Evolutionary conservation across 2,797 vertebrate species (phyloP), one percentile per base, ranked within the genome.

Genomic region (Eulemur coronatus): DNA sequence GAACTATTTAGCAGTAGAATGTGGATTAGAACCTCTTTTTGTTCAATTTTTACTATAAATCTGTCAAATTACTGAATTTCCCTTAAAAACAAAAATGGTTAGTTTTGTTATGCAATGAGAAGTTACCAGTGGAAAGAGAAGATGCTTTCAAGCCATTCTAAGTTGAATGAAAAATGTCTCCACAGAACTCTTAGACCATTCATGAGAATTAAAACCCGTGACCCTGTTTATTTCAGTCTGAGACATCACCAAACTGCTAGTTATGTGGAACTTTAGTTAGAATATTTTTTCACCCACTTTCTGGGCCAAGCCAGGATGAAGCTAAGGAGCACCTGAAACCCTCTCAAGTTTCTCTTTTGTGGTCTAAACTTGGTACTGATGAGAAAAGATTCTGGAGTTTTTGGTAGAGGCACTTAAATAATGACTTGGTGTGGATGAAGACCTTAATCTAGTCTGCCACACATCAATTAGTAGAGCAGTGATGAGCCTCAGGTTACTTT

Each of bases 101-200:
- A 72, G 12, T 76, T 69, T 80, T 67, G 8, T 70, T 81, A 63
- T 61, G n/a, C n/a, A 90, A 76, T 76, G 38, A 46, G 24, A 93
- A 82, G 46, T n/a, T 48, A 55, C 28, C 38, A 26, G 35, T 41
- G 17, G n/a, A 84, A 65, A 80, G 35, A 81, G 13, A 52, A 73
- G 65, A 50, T 48, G 57, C 14, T n/a, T 75, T 52, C 67, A 43
- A 89, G 4, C 13, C 2, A 59, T 52, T 93, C 20, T 59, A 91
- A 63, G 79, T 48, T 69, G 55, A 84, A 48, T 7, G 57, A 72
- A 96, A 85, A 48, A n/a, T 41, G 4, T 63, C n/a, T 67, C 17
- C 0, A 24, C 5, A 5, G 2, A 84, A 69, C 1, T 75, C 7
- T 73, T 28, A 85, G 8, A 30, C 4, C 22, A 15, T 41, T 50